Base-by-base conservation (phyloP, 2,797 vertebrate genomes). In the Adelosebastes latens region DNA sequence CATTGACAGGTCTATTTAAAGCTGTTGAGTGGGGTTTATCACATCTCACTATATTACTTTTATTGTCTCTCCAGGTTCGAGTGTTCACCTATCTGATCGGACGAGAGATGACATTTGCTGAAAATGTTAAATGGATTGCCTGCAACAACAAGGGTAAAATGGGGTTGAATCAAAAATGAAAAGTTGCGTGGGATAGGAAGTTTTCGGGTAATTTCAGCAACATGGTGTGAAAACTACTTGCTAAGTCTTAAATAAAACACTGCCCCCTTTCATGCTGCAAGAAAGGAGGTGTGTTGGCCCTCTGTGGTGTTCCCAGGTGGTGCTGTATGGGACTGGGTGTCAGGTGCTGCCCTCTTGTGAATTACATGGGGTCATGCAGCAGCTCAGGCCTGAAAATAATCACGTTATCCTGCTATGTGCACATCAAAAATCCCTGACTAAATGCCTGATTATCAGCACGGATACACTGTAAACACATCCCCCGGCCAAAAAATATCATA, bases 1-100 rank as follows among this genome's bases (percentile, higher is more conserved):
- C 27, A 27, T 8, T 31, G 4, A 36, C 14, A 6, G 16, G 20
- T 58, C 49, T 11, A 9, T 62, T 34, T 49, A 8, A 60, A 42
- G 18, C 32, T 58, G 16, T 74, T 67, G 25, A 69, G 9, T 9
- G 2, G 12, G 9, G 4, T 16, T 31, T 62, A n/a, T 62, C 5
- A 68, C 0, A 12, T 4, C 5, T 31, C 27, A 62, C 16, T 46
- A 27, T 18, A 31, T 18, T 46, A 25, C 14, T 59, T 46, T 59
- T 18, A 2, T 42, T 72, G 11, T 82, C 25, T 75, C 12, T 72
- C 39, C 87, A 99, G 98, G 97, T 99, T 24, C 97, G 98, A 6
- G 96, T 99, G 72, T 99, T 99, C 94, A 99, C 98, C 0, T 99
- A 99, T 87, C 96, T 99, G 77, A 99, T 99, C 52, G 98, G 98